Percentiles rank a stretch among this genome's conserved stretches.
Conservation (phyloP, 37 sponge, comb jelly and placozoan genomes). For the Cliona cf. orientalis region DNA sequence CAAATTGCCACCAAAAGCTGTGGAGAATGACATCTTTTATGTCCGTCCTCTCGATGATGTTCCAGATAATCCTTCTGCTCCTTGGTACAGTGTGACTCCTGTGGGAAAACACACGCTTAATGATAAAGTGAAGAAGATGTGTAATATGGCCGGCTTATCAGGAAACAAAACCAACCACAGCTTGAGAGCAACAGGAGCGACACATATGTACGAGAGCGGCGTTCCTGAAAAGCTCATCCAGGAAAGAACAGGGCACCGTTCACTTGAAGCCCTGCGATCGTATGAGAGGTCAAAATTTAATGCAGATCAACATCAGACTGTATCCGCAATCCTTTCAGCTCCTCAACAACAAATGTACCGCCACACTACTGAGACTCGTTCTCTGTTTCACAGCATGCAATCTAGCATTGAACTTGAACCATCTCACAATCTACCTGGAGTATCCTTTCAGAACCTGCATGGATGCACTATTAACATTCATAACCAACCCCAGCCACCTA, state of each 20-base stretch:
- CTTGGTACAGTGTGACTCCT: conserved; percentile 14
- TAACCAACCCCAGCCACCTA: too few species aligned
- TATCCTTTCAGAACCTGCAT: background rate
- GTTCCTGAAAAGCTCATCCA: conserved; percentile 2
- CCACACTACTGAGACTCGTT: too few species aligned
- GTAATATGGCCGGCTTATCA: background rate
- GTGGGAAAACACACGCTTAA: conserved; percentile 12
- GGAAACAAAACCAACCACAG: conserved; percentile 6
- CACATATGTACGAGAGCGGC: background rate
- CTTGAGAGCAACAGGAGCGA: background rate
- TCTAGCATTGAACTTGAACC: background rate
- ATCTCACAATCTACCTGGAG: background rate
- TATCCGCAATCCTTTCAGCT: background rate
- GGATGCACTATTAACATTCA: background rate
- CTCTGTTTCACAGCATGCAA: too few species aligned
- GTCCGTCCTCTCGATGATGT: background rate
- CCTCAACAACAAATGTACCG: background rate
- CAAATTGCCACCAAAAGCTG: conserved; percentile 6
- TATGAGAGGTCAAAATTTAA: background rate
- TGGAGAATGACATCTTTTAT: conserved; percentile 8
- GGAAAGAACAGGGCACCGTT: background rate
- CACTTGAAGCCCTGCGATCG: background rate
- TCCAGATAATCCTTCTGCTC: background rate
- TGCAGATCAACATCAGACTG: background rate
- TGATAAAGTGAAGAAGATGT: conserved; percentile 32